A percentile compares a stretch with the other conserved stretches of the same genome.
Evolutionary conservation across 2,113 vertebrate species (phyloP).

Genomic region (Microcebus lehilahytsara): DNA sequence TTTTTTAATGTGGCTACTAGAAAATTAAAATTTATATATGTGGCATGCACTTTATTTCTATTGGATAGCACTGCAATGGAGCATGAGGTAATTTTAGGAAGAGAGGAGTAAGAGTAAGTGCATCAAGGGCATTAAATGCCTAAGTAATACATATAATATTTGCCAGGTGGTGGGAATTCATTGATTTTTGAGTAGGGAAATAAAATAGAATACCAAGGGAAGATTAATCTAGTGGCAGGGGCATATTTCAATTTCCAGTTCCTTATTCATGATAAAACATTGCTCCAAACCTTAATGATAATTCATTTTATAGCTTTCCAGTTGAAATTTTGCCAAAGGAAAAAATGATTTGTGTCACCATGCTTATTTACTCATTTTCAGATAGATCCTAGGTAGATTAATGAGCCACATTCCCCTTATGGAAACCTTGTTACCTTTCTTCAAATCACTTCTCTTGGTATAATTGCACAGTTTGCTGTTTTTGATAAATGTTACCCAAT

Average conservation of each 20-base stretch:
- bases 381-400: not conserved
- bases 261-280: slow-evolving; percentile 60
- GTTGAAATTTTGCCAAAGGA: slow-evolving; percentile 51
- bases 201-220: slow-evolving; percentile 33
- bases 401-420: not conserved
- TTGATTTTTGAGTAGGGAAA: slow-evolving; percentile 59
- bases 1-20: not conserved
- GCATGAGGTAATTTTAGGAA: not conserved
- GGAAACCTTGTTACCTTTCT: slow-evolving; percentile 14
- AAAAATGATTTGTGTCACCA: not conserved
- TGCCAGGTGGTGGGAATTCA: slow-evolving; percentile 31
- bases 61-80: not conserved
- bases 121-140: not conserved
- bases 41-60: not conserved
- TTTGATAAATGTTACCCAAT: not conserved
- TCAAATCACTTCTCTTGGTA: not conserved
- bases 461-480: not conserved
- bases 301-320: slow-evolving; percentile 48
- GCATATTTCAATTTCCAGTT: slow-evolving; percentile 58
- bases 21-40: not conserved
- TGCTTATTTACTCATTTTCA: slow-evolving; percentile 54
- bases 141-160: not conserved
- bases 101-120: not conserved
- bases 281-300: slow-evolving; percentile 30
- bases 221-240: slow-evolving; percentile 41